Conservation (phyloP, 2,888 invertebrate genomes). For the Erannis defoliaria region DNA sequence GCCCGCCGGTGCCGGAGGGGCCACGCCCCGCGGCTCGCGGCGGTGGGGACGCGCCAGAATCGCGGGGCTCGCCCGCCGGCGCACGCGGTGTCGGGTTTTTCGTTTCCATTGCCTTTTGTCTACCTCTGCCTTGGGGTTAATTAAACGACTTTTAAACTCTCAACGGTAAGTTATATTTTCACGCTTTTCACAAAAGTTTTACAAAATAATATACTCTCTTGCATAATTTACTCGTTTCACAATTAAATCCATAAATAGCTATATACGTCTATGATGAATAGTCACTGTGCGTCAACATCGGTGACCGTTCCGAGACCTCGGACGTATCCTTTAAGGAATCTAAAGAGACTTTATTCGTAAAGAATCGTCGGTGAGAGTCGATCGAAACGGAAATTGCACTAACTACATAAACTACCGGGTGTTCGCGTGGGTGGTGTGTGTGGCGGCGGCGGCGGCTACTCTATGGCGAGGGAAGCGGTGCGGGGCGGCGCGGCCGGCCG, state of each 20-base stretch:
- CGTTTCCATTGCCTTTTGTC: slow-evolving; percentile 32
- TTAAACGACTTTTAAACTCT: slow-evolving; percentile 50
- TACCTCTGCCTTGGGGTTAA: slow-evolving; percentile 49
- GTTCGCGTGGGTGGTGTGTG: slow-evolving; percentile 15
- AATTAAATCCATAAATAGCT: not conserved
- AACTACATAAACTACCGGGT: not conserved
- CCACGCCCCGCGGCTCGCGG: slow-evolving; percentile 9
- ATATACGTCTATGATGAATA: not conserved
- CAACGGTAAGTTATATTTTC: slow-evolving; percentile 38
- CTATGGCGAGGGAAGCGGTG: slow-evolving; percentile 71
- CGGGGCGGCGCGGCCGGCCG: slow-evolving; percentile 58
- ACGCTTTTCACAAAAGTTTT: not conserved
- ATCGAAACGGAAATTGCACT: not conserved
- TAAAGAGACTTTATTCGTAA: slow-evolving; percentile 16
- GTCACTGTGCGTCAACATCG: slow-evolving; percentile 7
- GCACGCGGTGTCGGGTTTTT: slow-evolving; percentile 15
- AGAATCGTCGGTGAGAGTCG: not conserved
- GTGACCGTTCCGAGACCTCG: slow-evolving; percentile 14
- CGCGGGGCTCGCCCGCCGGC: slow-evolving; percentile 29
- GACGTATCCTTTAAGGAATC: slow-evolving; percentile 9
- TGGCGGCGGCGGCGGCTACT: slow-evolving; percentile 52
- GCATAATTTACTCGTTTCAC: slow-evolving; percentile 1
- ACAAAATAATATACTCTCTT: not conserved
- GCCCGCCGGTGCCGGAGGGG: slow-evolving; percentile 17
- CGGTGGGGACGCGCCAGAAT: slow-evolving; percentile 26